These are phyloP conservation scores for Triplophysa dalaica DNA, from an alignment of 2,113 vertebrate species.

Conservation along the genomic window DNA sequence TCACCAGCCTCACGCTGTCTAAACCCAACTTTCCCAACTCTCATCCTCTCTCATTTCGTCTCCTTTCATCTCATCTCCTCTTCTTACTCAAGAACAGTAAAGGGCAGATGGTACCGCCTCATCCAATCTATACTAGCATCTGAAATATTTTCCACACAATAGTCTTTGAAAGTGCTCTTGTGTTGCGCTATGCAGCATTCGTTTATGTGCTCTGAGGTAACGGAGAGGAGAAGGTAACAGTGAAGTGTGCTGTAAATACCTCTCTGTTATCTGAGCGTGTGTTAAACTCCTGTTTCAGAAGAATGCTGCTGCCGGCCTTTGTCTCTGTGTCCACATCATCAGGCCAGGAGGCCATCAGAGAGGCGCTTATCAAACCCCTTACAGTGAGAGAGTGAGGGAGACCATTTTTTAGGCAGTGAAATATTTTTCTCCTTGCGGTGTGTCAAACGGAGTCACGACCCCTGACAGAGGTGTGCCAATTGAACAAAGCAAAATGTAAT, in stretches of 20 bases:
- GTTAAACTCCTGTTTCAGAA: slow-evolving; percentile 56
- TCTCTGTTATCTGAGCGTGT: slow-evolving; percentile 59
- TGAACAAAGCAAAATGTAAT: no score
- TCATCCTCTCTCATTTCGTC: background rate
- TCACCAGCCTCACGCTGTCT: slow-evolving; percentile 6
- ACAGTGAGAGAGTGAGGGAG: slow-evolving; percentile 11
- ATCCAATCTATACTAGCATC: background rate
- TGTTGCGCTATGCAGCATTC: background rate
- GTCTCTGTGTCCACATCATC: slow-evolving; percentile 55
- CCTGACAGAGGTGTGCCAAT: no score
- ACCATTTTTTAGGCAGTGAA: background rate
- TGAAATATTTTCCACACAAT: slow-evolving; percentile 13
- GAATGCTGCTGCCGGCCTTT: slow-evolving; percentile 66
- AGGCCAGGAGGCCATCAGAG: slow-evolving; percentile 30
- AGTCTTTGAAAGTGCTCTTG: background rate
- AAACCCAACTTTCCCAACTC: background rate
- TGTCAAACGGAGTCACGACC: no score
- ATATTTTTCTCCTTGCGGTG: no score
- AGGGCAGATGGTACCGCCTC: background rate
- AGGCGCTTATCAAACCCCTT: slow-evolving; percentile 33
- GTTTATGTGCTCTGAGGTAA: slow-evolving; percentile 3
- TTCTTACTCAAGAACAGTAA: background rate
- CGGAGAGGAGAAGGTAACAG: slow-evolving; percentile 9
- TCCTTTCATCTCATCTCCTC: background rate
- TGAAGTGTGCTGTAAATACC: slow-evolving; percentile 61